Percentiles rank a stretch among this genome's conserved stretches.
Conservation (phyloP, 2,888 invertebrate species). For the Amphipoea oculea region DNA sequence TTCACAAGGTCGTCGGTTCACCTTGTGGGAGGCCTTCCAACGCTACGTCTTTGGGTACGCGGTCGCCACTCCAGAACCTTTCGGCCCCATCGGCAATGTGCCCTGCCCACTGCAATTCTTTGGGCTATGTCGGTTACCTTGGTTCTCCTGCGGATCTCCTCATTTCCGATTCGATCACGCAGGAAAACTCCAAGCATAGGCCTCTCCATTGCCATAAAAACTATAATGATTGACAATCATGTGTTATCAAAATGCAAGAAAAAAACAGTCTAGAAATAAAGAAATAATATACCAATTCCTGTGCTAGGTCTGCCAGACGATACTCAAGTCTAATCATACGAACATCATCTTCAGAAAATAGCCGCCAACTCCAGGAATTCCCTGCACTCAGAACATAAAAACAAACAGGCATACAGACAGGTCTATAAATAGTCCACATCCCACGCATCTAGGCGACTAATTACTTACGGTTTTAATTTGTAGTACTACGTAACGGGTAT, state of each 20-base stretch:
- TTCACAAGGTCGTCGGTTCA: too few relatives aligned
- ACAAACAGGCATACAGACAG: conserved; percentile 5
- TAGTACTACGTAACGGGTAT: conserved; percentile 52
- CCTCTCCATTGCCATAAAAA: neutral
- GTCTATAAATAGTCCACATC: conserved; percentile 72
- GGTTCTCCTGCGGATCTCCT: too few relatives aligned
- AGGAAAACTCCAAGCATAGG: too few relatives aligned
- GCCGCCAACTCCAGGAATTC: conserved; percentile 26
- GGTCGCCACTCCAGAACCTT: too few relatives aligned
- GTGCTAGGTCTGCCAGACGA: neutral
- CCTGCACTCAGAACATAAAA: conserved; percentile 13
- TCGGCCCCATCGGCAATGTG: too few relatives aligned
- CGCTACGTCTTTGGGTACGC: too few relatives aligned
- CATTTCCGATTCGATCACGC: too few relatives aligned
- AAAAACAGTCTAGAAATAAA: neutral
- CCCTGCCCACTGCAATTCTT: too few relatives aligned
- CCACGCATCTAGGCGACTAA: conserved; percentile 72
- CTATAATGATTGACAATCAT: neutral
- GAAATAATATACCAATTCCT: too few relatives aligned
- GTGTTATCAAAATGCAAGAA: neutral
- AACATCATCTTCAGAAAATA: conserved; percentile 25
- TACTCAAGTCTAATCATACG: neutral
- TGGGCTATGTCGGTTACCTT: too few relatives aligned
- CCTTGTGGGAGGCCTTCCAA: too few relatives aligned
- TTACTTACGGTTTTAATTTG: conserved; percentile 73